Base-by-base conservation (phyloP, 2,888 invertebrate genomes). In the Aleiodes testaceus region DNA sequence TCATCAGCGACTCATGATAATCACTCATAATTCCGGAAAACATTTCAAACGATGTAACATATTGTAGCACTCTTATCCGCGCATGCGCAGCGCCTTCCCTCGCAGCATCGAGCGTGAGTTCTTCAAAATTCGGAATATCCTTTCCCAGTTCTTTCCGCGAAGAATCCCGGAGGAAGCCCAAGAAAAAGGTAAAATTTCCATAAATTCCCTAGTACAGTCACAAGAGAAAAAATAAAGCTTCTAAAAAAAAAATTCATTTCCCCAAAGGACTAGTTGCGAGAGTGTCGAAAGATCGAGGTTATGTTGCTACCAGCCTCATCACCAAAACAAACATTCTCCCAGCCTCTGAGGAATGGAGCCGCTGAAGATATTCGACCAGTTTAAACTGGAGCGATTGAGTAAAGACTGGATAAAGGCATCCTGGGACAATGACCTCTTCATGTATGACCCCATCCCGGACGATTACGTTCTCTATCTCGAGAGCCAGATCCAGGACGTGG, bases 381-480 rank as follows among this genome's bases (percentile, higher is more conserved):
- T 84, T 49, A 83, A 87, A 47, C 82, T 91, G 70, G 86, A 89
- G 14, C 72, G 76, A 44, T 80, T 91, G 1, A 87, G 88, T 70
- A 82, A 87, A 73, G 88, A 89, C 12, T 92, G 92, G 92, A 89
- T 91, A 1, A 87, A 90, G 77, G 87, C 87, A 22, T 88, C 90
- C 4, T 91, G 90, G 88, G 87, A 89, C 69, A 88, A 88, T 12
- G 91, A 92, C 77, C 92, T 92, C 80, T 82, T 90, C 22, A 90
- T 90, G 73, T 88, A 90, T 78, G 87, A 87, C 5, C 89, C 90
- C 61, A 84, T 90, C 55, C 89, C 92, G 14, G 72, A 85, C 3
- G 89, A 89, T 45, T 90, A 90, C 80, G 87, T 88, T 63, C 83
- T 80, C 44, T 81, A 88, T 20, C 75, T 90, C 45, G 88, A 90